Base-by-base conservation (phyloP, 2,113 vertebrate species). In the Limanda limanda region DNA sequence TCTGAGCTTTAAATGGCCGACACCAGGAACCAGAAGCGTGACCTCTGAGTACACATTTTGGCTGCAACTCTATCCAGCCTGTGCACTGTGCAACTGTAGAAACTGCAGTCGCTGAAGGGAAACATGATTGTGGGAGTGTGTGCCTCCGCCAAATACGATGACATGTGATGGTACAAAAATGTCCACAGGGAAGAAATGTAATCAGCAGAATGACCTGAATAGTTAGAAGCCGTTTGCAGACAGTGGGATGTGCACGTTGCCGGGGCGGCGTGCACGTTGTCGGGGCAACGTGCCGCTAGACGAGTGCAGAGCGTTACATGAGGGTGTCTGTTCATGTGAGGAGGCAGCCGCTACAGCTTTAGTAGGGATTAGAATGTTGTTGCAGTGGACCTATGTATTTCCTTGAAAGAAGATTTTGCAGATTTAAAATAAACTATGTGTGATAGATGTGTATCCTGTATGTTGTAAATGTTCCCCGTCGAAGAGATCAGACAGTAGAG, bases 311-410 rank as follows among this genome's bases (percentile, higher is more conserved):
- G 21, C 45, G 67, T 68, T 25, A 12, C 12, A 40, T 48, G 71
- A 74, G 62, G 57, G 66, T 12, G 63, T 59, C 55, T 83, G 73
- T 52, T 76, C 27, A 12, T 42, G 52, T 63, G 61, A 68, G 51
- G 9, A 78, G 69, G 61, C 45, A 20, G 21, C 59, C 72, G 40
- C 57, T 42, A 62, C 71, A 88, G 88, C 82, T 86, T 86, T 82
- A 88, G 73, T 66, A 70, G 69, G 80, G 66, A 79, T 74, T 15
- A 63, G 79, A 79, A 61, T 67, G 74, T 84, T 73, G 83, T 80
- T 21, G 25, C 80, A 87, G 76, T 86, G 89, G 88, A 91, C 86
- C 90, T 92, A 89, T 82, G 61, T 81, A 63, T 71, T 87, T 70
- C 54, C 65, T 70, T 47, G 31, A 64, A 71, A 86, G 58, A 79